Evolutionary conservation across 2,113 vertebrate species (phyloP).

Genomic region (Oenanthe oenanthe): DNA sequence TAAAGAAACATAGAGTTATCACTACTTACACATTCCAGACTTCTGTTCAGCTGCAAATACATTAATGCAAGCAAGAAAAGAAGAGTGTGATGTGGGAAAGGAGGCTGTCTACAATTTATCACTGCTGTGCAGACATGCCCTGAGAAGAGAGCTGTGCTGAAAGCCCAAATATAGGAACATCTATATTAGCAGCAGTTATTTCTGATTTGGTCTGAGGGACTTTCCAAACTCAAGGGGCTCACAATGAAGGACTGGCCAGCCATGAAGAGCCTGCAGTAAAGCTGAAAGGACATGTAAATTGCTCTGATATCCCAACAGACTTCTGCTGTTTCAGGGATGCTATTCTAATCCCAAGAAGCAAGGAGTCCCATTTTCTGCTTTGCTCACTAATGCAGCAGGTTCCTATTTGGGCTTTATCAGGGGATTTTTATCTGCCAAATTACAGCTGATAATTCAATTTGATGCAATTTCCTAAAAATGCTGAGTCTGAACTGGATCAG

Average conservation of each 20-base stretch:
- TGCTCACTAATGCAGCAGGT: background rate
- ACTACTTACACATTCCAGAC: conserved; percentile 65
- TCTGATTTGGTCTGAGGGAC: conserved; percentile 65
- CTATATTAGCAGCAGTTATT: conserved; percentile 61
- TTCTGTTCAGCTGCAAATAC: conserved; percentile 63
- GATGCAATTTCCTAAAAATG: conserved; percentile 31
- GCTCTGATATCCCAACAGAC: conserved; percentile 49
- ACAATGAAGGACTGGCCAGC: conserved; percentile 60
- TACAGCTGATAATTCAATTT: conserved; percentile 26
- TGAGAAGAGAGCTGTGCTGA: conserved; percentile 53
- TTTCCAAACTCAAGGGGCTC: conserved; percentile 60
- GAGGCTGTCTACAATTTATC: conserved; percentile 67
- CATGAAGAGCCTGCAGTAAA: conserved; percentile 60
- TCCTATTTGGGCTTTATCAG: background rate
- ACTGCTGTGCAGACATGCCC: conserved; percentile 67
- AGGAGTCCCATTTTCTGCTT: conserved; percentile 27
- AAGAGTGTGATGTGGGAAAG: conserved; percentile 59
- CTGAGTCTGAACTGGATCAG: background rate
- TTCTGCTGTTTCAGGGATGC: conserved; percentile 51
- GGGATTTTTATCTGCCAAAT: conserved; percentile 1
- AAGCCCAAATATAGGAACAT: conserved; percentile 67
- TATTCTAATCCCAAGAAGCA: conserved; percentile 49
- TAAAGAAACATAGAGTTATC: conserved; percentile 62
- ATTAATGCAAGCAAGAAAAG: conserved; percentile 66
- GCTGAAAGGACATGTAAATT: conserved; percentile 68